These are phyloP conservation scores for Cerastis rubricosa DNA, from an alignment of 2,888 invertebrate genomes.

Conservation along the genomic window DNA sequence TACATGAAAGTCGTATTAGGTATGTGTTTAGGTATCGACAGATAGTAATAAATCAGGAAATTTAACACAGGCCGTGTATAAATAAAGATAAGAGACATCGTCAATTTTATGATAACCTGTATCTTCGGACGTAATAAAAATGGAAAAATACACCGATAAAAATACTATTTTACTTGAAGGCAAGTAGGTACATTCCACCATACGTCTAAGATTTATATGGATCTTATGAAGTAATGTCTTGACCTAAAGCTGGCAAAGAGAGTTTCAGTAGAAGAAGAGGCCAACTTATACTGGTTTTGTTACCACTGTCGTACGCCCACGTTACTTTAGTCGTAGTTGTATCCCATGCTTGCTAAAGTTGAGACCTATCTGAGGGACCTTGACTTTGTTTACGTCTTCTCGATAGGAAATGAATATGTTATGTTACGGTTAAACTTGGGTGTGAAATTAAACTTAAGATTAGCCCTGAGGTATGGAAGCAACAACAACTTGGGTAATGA, in stretches of 20 bases:
- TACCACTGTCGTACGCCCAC: not conserved
- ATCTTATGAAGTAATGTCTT: no score
- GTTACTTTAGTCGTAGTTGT: not conserved
- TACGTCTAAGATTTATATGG: no score
- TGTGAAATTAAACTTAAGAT: not conserved
- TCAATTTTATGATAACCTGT: not conserved
- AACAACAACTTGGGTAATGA: not conserved
- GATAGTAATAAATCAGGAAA: not conserved
- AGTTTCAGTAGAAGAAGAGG: not conserved
- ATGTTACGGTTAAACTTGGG: not conserved
- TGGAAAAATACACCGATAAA: not conserved
- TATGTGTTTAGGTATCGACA: not conserved
- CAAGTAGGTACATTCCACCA: not conserved
- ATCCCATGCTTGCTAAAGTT: not conserved
- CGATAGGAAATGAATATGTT: not conserved
- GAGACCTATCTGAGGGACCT: not conserved
- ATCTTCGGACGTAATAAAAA: not conserved
- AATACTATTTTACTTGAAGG: not conserved
- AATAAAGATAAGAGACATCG: constrained; percentile 5
- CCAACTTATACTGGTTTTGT: not conserved
- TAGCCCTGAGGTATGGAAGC: not conserved
- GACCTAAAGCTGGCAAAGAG: not conserved
- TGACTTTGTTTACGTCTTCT: not conserved
- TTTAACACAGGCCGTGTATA: not conserved
- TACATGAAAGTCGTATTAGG: not conserved